Evolutionary conservation across 2,113 vertebrate genomes (phyloP), one percentile per base, ranked within the genome.

Genomic region (Rostratula benghalensis): DNA sequence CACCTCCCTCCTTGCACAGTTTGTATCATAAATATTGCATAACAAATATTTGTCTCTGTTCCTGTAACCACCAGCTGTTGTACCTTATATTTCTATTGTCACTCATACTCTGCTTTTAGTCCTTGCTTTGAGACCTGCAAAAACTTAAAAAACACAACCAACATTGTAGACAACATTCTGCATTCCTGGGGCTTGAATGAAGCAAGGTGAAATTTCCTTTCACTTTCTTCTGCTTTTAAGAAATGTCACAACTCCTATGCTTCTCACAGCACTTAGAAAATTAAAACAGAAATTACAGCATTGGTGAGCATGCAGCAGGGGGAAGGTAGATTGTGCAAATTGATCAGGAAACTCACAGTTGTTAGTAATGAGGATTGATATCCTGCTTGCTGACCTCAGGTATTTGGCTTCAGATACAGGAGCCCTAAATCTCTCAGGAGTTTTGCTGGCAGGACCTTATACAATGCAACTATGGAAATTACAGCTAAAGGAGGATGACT

Each of bases 11-110:
- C 79, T 57, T 80, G 60, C 31, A 54, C 39, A 65, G 57, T 56
- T 90, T 85, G 60, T 35, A 51, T 59, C 56, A 78, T 90, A 90
- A 95, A 96, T 83, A 81, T 71, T 87, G 57, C 61, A 73, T 13
- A 43, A 76, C 30, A 13, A 81, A 64, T 74, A 86, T 93, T 93
- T 93, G 68, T 90, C 51, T 69, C 85, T 88, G 19, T 57, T 92
- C 68, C 54, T 64, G 30, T 86, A 90, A 95, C 68, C 59, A 93
- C 64, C 43, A 90, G 46, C 85, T 96, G 88, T 74, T 35, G 0
- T 68, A n/a, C 22, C n/a, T 90, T 39, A 3, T 78, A 75, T 75
- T 83, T 75, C 64, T 68, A 16, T 35, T 95, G 87, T 89, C 89
- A 82, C 51, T 91, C 87, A 56, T 83, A 43, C 27, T 24, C 45